Percentiles rank a stretch among this genome's conserved stretches.
Conservation (phyloP, 2,113 vertebrate genomes). For the Phalacrocorax brasilianus region DNA sequence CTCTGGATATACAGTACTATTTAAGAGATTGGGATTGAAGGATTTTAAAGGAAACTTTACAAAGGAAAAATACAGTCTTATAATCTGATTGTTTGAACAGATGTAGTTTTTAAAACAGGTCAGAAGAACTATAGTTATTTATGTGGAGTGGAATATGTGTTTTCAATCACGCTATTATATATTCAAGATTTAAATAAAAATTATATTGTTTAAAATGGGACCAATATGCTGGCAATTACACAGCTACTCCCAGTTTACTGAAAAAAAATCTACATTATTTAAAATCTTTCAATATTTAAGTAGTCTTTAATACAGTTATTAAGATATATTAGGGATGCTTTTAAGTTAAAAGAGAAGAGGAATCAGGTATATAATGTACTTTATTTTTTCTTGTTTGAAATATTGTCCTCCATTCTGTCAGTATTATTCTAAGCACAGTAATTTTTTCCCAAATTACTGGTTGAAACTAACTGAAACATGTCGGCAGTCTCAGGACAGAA, state of each 20-base stretch:
- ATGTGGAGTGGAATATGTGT: slow-evolving; percentile 62
- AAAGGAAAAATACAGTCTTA: slow-evolving; percentile 21
- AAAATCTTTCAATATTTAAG: slow-evolving; percentile 69
- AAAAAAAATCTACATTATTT: slow-evolving; percentile 75
- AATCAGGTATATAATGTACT: slow-evolving; percentile 58
- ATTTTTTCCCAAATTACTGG: not conserved
- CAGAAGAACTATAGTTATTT: slow-evolving; percentile 69
- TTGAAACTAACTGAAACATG: slow-evolving; percentile 6
- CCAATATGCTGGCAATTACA: slow-evolving; percentile 70
- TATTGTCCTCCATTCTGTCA: slow-evolving; percentile 3
- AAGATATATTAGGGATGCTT: slow-evolving; percentile 52
- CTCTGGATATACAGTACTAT: slow-evolving; percentile 35
- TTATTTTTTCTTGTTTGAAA: slow-evolving; percentile 56
- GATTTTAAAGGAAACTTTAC: slow-evolving; percentile 30
- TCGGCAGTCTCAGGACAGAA: slow-evolving; percentile 50
- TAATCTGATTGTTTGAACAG: slow-evolving; percentile 54
- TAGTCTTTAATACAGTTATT: slow-evolving; percentile 64
- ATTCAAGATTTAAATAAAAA: slow-evolving; percentile 75
- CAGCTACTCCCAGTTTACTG: slow-evolving; percentile 67
- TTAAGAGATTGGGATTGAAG: slow-evolving; percentile 16
- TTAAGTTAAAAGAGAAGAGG: slow-evolving; percentile 40
- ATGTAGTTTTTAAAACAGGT: slow-evolving; percentile 64
- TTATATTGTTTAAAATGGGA: slow-evolving; percentile 76
- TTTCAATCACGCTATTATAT: slow-evolving; percentile 65
- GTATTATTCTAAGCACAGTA: slow-evolving; percentile 25